Conservation (phyloP, 1,140 invertebrate genomes). For the Pseudomyrmex dendroicus region DNA sequence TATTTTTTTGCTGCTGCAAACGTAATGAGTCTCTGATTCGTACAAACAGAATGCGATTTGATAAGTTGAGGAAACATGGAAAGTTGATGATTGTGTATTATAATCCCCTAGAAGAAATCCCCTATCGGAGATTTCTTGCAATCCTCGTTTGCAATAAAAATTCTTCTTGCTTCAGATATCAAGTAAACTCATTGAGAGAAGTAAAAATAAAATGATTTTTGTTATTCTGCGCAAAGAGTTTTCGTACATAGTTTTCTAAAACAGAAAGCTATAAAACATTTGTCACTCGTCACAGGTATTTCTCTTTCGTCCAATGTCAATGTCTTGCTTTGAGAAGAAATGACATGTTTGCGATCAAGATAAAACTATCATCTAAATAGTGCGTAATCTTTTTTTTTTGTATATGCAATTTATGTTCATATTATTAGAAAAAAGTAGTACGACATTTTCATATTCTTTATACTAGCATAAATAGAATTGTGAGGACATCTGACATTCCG, state of each 20-base stretch:
- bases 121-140: no score
- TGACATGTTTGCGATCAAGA: no score
- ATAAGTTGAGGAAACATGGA: constrained; percentile 6
- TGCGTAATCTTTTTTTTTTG: no score
- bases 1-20: constrained; percentile 22
- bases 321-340: no score
- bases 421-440: no score
- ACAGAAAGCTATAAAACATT: neutral
- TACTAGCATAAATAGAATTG: no score
- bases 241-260: neutral
- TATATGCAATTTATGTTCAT: no score
- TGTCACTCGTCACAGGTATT: neutral
- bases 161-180: neutral
- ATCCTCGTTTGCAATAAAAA: neutral
- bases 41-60: constrained; percentile 45
- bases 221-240: neutral
- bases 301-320: neutral
- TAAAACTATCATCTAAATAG: no score
- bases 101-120: neutral
- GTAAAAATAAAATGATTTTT: neutral
- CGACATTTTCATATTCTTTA: no score
- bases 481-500: no score
- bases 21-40: constrained; percentile 47
- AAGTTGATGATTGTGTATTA: constrained; percentile 14
- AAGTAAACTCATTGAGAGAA: neutral